Evolutionary conservation across 2,888 invertebrate genomes (phyloP), one percentile per base, ranked within the genome.

Genomic region (Sinotaia quadrata): DNA sequence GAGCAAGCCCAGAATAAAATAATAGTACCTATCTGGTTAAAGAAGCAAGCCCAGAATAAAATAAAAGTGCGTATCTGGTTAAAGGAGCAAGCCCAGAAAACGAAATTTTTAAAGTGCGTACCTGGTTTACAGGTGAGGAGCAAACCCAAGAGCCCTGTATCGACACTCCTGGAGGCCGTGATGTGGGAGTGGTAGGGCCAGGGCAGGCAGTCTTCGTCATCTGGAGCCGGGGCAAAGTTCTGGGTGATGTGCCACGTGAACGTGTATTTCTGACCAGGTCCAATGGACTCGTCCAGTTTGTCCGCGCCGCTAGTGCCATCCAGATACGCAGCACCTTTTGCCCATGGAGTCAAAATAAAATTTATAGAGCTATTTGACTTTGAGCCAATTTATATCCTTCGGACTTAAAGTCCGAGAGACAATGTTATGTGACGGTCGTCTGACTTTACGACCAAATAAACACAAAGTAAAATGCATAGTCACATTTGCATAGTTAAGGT

Each of bases 111-210:
- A n/a, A n/a, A n/a, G n/a, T n/a, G n/a, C 57, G 49, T 24, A 69
- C 69, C 69, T 12, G 52, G 65, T 58, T 67, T 76, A 61, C 76
- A 76, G 12, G 69, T 71, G 44, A 76, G 41, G 27, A 76, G 54
- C 1, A 67, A 10, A 24, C 81, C 81, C 2, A 78, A 54, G 1
- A 78, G 68, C 21, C 81, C 81, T 0, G 80, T 21, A 49, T 77
- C 77, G 31, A 75, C 71, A 29, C 80, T 80, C 33, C 67, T 47
- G 18, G 72, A 72, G 12, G 79, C 71, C 61, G 75, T 70, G 37
- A 78, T 66, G 63, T 80, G 81, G n/a, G 80, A 80, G 59, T 80
- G 81, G 72, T 81, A 81, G n/a, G 74, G 74, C 69, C 78, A 81
- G 5, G 78, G 74, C 31, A 80, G 59, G 57, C 81, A 81, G 47